Base-by-base conservation (phyloP, 2,888 invertebrate genomes). In the Eupithecia vulgata region DNA sequence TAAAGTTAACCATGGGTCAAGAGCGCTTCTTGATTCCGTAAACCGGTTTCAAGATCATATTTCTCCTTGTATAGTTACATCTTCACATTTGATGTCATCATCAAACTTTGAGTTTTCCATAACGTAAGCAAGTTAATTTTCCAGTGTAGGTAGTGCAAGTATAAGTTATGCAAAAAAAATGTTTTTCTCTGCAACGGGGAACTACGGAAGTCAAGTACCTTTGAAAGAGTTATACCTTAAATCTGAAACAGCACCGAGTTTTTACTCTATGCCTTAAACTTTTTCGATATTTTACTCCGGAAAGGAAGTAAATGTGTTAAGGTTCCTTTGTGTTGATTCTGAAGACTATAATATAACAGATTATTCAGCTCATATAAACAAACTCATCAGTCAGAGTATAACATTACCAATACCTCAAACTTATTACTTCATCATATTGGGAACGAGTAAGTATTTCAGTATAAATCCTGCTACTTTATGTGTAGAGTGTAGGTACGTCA, bases 11-110 rank as follows among this genome's bases (percentile, higher is more conserved):
- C 40, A 65, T 65, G 12, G 65, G 65, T 65, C 65, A 67, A 67
- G 52, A 35, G 17, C 48, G 35, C 37, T 57, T 52, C 21, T 52
- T 37, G 67, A 57, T 52, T 37, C 30, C 48, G 40, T 70, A 25
- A 67, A 71, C 71, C 17, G 71, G 67, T 62, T 71, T 71, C 48
- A 71, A 67, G 65, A 42, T 65, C 52, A 37, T 35, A 64, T 35
- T 37, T 35, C 10, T 35, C 8, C 35, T n/a, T 57, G 12, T 12
- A 52, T 1, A 13, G n/a, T 7, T 62, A 17, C 17, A 64, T 17
- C 34, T 64, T 12, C 37, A 62, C n/a, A n/a, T 70, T 65, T 34
- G 15, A 57, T 67, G 25, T 57, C 25, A 70, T 65, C 65, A 25
- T 40, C 40, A 65, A 37, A 37, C 40, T 65, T 34, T 37, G 65